Conservation (phyloP, 2,113 vertebrate species). For the Pseudorectes ferrugineus region DNA sequence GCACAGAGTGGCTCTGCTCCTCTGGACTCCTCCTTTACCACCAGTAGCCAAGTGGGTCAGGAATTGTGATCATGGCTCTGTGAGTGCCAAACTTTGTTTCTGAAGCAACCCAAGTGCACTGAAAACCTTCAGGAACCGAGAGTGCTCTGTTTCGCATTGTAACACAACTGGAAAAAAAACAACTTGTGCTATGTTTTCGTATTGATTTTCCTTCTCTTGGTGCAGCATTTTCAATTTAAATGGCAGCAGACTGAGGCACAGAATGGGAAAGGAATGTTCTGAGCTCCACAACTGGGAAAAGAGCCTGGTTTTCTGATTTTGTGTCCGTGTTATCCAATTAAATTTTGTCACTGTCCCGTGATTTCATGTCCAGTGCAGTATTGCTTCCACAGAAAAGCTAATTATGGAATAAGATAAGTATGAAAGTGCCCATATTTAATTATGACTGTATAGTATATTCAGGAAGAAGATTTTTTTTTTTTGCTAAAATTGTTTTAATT, state of each 20-base stretch:
- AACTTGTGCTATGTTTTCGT: background rate
- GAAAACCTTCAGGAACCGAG: background rate
- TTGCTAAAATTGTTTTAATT: slow-evolving; percentile 36
- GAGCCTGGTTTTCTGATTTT: slow-evolving; percentile 43
- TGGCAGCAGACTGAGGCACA: background rate
- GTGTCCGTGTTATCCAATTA: slow-evolving; percentile 7
- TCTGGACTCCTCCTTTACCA: background rate
- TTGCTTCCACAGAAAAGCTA: slow-evolving; percentile 24
- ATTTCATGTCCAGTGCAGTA: slow-evolving; percentile 33
- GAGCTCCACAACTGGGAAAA: slow-evolving; percentile 34
- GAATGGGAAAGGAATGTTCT: background rate
- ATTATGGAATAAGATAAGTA: slow-evolving; percentile 27
- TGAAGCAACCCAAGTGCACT: background rate
- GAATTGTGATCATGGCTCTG: background rate
- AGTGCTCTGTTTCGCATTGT: background rate
- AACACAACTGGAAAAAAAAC: background rate
- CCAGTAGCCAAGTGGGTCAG: background rate
- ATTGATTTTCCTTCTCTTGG: slow-evolving; percentile 37
- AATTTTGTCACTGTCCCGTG: slow-evolving; percentile 39
- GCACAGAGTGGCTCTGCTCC: background rate
- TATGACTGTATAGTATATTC: background rate
- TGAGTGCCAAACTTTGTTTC: background rate
- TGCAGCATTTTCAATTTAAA: slow-evolving; percentile 31
- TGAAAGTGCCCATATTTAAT: slow-evolving; percentile 34
- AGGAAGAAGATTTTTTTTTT: background rate